Base-by-base conservation (phyloP, 1,140 invertebrate genomes). In the Rhopalosiphum maidis region DNA sequence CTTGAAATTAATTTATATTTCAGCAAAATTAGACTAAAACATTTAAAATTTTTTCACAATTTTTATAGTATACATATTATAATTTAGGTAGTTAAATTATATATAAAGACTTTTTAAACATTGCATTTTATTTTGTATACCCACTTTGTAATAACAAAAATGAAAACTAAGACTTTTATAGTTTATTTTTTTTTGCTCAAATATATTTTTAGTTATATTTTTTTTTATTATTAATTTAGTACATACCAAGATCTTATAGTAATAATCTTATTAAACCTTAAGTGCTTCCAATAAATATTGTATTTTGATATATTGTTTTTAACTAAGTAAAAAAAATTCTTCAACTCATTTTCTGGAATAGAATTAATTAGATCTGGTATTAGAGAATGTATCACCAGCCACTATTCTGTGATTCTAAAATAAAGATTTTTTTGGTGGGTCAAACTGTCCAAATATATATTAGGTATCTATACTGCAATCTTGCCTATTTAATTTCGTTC, bases 121-220 rank as follows among this genome's bases (percentile, higher is more conserved):
- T 30, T 30, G 22, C 9, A 43, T 87, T 51, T 88, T n/a, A 48
- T 37, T 37, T 87, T 35, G 22, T 77, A 21, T n/a, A 77, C n/a
- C 15, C n/a, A n/a, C 46, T 48, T 35, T 82, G 3, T 41, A 46
- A 85, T 85, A 25, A 46, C 5, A 0, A 85, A 85, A 87, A 87
- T 35, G 2, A 43, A 89, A 35, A 11, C 30, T 37, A 89, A 89
- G 87, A 54, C 48, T 89, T 88, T 41, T 43, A 8, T 86, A 54
- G 30, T 89, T 35, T 89, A 89, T 89, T 89, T 37, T 87, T 87
- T 89, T 89, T 51, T 89, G 87, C 87, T 89, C 48, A 89, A 89
- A 89, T 88, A 51, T 89, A 8, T 37, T 89, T 89, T 54, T 89
- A 89, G 51, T 89, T 54, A 35, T 23, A 89, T 54, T 23, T 35